phyloP scores from a whole-genome alignment of 2,888 invertebrate species.

The Sericinus montela region DNA sequence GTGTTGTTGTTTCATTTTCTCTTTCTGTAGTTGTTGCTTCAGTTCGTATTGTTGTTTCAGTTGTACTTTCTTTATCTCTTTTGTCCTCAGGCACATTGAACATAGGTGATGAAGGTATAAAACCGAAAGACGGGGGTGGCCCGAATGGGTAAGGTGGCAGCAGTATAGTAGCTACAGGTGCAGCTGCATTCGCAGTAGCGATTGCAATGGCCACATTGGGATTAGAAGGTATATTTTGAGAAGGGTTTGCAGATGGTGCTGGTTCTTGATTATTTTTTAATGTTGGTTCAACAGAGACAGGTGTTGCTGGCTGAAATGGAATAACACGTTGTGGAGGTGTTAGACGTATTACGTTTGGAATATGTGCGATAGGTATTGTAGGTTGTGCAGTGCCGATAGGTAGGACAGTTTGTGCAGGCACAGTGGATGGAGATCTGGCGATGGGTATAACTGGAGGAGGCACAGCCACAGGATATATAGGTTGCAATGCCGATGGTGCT shows the following conservation, averaged over 20 bases:
- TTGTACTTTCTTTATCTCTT: conserved; percentile 49
- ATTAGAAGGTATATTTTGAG: conserved; percentile 37
- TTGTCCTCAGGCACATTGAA: conserved; percentile 38
- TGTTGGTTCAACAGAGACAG: conserved; percentile 30
- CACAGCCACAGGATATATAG: conserved; percentile 31
- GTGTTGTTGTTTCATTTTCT: conserved; percentile 49
- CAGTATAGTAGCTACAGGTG: conserved; percentile 64
- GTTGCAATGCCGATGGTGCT: conserved; percentile 39
- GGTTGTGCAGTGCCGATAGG: conserved; percentile 33
- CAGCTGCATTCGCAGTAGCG: conserved; percentile 66
- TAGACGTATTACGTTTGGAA: conserved; percentile 14
- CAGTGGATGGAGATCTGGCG: conserved; percentile 18
- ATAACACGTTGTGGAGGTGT: conserved; percentile 2
- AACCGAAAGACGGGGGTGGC: conserved; percentile 52
- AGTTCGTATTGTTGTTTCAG: conserved; percentile 27
- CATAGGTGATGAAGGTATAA: conserved; percentile 46
- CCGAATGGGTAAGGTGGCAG: conserved; percentile 68
- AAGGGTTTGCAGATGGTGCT: conserved; percentile 26
- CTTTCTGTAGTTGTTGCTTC: conserved; percentile 40
- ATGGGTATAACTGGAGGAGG: conserved; percentile 21
- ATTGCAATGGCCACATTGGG: conserved; percentile 66
- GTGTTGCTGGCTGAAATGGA: conserved; percentile 19
- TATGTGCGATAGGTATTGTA: conserved; percentile 15
- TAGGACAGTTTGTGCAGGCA: conserved; percentile 23
- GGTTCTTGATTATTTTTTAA: conserved; percentile 24